These are phyloP conservation scores for Phainopepla nitens DNA, from an alignment of 2,113 vertebrate species.

Conservation along the genomic window DNA sequence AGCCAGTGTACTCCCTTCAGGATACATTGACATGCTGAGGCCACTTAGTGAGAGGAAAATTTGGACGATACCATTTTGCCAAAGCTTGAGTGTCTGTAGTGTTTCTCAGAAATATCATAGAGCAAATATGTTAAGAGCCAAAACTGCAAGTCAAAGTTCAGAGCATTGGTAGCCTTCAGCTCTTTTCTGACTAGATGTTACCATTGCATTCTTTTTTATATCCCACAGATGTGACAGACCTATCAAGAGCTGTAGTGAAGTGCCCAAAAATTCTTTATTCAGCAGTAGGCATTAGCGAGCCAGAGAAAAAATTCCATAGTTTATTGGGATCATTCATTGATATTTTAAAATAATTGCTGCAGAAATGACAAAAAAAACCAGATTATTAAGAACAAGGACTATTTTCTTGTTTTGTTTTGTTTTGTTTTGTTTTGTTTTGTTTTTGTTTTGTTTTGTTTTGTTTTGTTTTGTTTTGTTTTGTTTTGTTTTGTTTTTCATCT, in stretches of 20 bases:
- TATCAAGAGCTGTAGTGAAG: not conserved
- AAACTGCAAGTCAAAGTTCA: slow-evolving; percentile 20
- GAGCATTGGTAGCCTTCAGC: not conserved
- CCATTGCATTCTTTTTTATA: not conserved
- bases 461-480: not conserved
- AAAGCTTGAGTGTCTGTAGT: not conserved
- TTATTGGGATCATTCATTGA: not conserved
- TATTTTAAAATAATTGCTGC: not conserved
- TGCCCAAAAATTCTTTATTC: not conserved
- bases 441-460: not conserved
- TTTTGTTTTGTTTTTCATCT: not conserved
- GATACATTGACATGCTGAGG: slow-evolving; percentile 56
- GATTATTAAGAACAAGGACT: not conserved
- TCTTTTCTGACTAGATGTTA: not conserved
- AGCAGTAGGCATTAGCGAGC: not conserved
- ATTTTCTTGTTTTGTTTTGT: not conserved
- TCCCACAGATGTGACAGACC: not conserved
- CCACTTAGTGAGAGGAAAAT: slow-evolving; percentile 65
- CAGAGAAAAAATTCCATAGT: not conserved
- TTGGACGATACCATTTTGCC: slow-evolving; percentile 32
- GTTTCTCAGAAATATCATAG: not conserved
- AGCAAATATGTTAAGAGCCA: not conserved
- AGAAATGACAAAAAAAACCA: not conserved
- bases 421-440: not conserved
- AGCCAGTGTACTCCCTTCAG: slow-evolving; percentile 46